A percentile compares a stretch with the other conserved stretches of the same genome.
Evolutionary conservation across 2,797 vertebrate genomes (phyloP).

Genomic region (Poeciliopsis infans): DNA sequence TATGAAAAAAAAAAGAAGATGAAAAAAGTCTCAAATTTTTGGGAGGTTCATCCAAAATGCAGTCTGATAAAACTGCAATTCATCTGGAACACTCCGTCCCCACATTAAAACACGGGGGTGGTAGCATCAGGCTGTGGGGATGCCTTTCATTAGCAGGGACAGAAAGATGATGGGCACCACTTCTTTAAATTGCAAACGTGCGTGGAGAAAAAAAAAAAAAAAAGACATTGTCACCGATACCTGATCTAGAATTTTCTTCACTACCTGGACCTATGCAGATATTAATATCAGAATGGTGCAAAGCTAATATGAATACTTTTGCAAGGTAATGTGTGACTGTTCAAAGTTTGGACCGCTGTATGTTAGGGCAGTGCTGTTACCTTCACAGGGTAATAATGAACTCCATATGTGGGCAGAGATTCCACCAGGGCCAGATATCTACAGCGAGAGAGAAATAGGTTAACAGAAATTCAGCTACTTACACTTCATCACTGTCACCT

Average conservation of each 20-base stretch:
- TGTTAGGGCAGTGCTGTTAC: constrained; percentile 75
- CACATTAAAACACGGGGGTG: not conserved
- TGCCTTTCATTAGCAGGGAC: not conserved
- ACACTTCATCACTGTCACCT: constrained; percentile 62
- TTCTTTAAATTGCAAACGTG: not conserved
- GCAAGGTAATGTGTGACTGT: constrained; percentile 15
- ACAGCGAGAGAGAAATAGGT: constrained; percentile 53
- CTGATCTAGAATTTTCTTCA: no score
- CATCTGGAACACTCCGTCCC: not conserved
- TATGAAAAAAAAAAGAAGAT: not conserved
- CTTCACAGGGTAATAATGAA: constrained; percentile 99
- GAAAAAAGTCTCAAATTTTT: not conserved
- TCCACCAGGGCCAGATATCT: constrained; percentile 97
- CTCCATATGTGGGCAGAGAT: constrained; percentile 95
- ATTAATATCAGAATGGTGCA: no score
- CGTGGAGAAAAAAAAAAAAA: no score
- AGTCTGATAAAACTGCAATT: not conserved
- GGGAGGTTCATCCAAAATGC: not conserved
- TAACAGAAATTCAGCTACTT: constrained; percentile 45
- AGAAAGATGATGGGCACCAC: not conserved
- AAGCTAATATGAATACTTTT: no score
- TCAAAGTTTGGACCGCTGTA: constrained; percentile 43
- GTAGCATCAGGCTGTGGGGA: not conserved
- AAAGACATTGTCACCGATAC: no score
- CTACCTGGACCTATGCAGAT: no score